A percentile compares a stretch with the other conserved stretches of the same genome.
Conservation (phyloP, 2,797 vertebrate species). For the Channa striata region DNA sequence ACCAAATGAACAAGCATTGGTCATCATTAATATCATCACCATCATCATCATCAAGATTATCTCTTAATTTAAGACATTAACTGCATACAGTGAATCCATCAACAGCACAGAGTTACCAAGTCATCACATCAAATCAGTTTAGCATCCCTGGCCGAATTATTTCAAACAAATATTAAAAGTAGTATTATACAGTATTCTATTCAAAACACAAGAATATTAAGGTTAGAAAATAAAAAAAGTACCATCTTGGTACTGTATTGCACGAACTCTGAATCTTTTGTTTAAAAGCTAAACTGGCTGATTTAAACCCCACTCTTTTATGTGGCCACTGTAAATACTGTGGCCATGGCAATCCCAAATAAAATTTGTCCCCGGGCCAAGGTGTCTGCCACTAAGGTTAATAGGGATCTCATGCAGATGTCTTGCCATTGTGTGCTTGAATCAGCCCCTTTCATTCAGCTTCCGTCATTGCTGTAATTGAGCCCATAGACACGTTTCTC, state of each 20-base stretch:
- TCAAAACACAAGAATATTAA: not conserved
- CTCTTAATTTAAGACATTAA: constrained; percentile 50
- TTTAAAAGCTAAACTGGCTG: constrained; percentile 22
- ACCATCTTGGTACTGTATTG: constrained; percentile 13
- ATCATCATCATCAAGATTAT: constrained; percentile 21
- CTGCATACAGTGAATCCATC: constrained; percentile 10
- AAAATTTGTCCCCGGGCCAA: constrained; percentile 72
- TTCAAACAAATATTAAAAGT: not conserved
- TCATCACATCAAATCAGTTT: constrained; percentile 3
- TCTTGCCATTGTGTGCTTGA: constrained; percentile 78
- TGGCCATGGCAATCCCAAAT: constrained; percentile 70
- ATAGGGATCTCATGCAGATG: constrained; percentile 82
- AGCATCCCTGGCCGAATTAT: constrained; percentile 12
- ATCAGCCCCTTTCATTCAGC: constrained; percentile 80
- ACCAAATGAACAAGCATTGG: constrained; percentile 62
- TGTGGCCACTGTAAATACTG: constrained; percentile 54
- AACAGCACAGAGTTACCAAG: constrained; percentile 19
- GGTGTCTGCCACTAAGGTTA: constrained; percentile 76
- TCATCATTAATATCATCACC: constrained; percentile 47
- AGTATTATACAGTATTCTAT: constrained; percentile 12
- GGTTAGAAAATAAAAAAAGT: constrained; percentile 5
- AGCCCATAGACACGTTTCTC: constrained; percentile 76
- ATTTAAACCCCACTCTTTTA: constrained; percentile 35
- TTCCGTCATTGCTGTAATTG: constrained; percentile 81
- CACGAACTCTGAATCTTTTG: constrained; percentile 3